These are phyloP conservation scores for Thunnus maccoyii DNA, from an alignment of 2,113 vertebrate genomes.

Conservation along the genomic window DNA sequence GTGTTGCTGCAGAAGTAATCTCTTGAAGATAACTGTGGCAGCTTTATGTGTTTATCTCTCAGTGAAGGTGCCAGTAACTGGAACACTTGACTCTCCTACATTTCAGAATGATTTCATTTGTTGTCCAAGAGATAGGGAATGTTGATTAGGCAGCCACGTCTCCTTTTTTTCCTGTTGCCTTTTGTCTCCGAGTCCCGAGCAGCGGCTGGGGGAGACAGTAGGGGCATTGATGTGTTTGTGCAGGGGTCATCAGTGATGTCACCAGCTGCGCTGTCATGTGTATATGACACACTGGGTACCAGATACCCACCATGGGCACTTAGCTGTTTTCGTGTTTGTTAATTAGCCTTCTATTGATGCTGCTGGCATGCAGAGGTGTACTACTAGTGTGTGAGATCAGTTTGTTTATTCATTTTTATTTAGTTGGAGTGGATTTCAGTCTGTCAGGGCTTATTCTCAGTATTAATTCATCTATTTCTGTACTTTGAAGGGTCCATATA, in stretches of 20 bases:
- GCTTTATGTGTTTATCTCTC: conserved; percentile 2
- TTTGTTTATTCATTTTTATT: background rate
- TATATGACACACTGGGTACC: conserved; percentile 77
- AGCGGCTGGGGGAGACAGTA: conserved; percentile 71
- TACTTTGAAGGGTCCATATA: background rate
- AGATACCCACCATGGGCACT: conserved; percentile 56
- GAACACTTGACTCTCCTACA: background rate
- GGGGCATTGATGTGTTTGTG: conserved; percentile 77
- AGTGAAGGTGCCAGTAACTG: conserved; percentile 10
- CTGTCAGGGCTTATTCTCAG: background rate
- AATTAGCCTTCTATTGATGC: conserved; percentile 51
- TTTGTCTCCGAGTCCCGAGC: conserved; percentile 73
- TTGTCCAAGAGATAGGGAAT: conserved; percentile 50
- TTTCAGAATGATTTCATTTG: conserved; percentile 56
- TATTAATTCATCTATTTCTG: background rate
- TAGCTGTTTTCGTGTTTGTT: conserved; percentile 54
- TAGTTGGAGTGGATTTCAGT: background rate
- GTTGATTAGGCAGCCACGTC: conserved; percentile 56
- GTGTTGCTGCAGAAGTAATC: background rate
- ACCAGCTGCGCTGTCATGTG: conserved; percentile 81
- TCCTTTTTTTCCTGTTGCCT: conserved; percentile 65
- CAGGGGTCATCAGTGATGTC: conserved; percentile 82
- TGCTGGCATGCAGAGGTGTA: conserved; percentile 4
- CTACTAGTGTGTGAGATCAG: background rate
- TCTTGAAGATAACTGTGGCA: background rate